These are phyloP conservation scores for Phrixothrix hirtus DNA, from an alignment of 2,888 invertebrate genomes.

Conservation along the genomic window DNA sequence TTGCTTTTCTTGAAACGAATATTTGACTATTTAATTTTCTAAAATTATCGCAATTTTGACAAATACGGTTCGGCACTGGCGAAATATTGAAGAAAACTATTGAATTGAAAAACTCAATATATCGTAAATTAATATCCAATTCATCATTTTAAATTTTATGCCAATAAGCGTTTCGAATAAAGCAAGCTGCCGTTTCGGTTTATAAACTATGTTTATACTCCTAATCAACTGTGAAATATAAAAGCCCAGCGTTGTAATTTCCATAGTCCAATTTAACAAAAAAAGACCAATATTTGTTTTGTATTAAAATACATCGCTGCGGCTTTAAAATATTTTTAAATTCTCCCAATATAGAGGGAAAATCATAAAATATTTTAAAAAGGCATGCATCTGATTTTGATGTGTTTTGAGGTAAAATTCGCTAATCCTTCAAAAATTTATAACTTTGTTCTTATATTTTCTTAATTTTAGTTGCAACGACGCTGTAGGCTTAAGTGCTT, in stretches of 20 bases:
- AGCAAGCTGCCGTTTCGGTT: constrained; percentile 8
- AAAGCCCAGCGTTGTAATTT: constrained; percentile 22
- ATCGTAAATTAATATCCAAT: too few species aligned
- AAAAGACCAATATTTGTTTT: constrained; percentile 28
- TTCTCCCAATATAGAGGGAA: constrained; percentile 11
- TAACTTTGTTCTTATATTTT: constrained; percentile 28
- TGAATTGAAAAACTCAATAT: too few species aligned
- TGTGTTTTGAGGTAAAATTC: constrained; percentile 17
- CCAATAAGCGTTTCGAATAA: constrained; percentile 1
- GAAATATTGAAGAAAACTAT: too few species aligned
- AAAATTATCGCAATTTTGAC: too few species aligned
- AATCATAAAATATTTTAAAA: constrained; percentile 12
- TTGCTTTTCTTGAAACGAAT: too few species aligned
- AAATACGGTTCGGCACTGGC: too few species aligned
- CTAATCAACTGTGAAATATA: constrained; percentile 25
- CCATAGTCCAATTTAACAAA: constrained; percentile 19
- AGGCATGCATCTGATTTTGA: constrained; percentile 12
- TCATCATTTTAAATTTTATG: too few species aligned
- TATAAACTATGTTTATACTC: constrained; percentile 25
- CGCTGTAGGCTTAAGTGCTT: constrained; percentile 42
- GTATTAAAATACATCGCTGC: constrained; percentile 20
- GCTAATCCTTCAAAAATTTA: background rate
- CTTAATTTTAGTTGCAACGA: constrained; percentile 40
- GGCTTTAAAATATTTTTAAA: constrained; percentile 23
- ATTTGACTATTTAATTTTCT: too few species aligned